phyloP scores from a whole-genome alignment of 2,113 vertebrate genomes.

The Scophthalmus maximus region DNA sequence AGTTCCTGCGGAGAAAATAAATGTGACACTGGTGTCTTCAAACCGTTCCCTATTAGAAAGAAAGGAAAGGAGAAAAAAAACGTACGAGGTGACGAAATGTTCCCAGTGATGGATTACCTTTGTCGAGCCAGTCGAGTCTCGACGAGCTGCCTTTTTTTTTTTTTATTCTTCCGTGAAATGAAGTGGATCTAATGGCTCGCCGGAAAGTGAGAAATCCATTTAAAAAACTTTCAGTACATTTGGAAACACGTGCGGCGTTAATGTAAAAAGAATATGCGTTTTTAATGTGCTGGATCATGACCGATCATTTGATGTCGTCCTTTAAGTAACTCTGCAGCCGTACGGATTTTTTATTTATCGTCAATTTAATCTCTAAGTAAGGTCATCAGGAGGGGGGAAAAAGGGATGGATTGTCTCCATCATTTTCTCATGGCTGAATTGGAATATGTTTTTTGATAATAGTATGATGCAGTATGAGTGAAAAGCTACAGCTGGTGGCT shows the following conservation, averaged over 20 bases:
- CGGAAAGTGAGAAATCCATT: slow-evolving; percentile 45
- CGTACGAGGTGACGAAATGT: neutral
- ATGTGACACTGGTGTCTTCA: neutral
- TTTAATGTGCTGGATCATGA: slow-evolving; percentile 44
- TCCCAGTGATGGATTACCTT: slow-evolving; percentile 43
- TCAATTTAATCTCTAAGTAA: neutral
- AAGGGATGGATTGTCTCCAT: neutral
- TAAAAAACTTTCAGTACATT: slow-evolving; percentile 26
- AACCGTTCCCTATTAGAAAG: too few relatives aligned
- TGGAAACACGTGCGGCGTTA: slow-evolving; percentile 15
- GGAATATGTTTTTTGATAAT: neutral
- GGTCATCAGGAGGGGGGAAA: neutral
- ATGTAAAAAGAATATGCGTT: slow-evolving; percentile 51
- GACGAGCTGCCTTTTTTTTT: neutral
- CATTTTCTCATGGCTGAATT: neutral
- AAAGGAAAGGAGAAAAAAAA: too few relatives aligned
- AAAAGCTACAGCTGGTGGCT: neutral
- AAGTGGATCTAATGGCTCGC: slow-evolving; percentile 50
- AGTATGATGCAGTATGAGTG: too few relatives aligned
- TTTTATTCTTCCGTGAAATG: slow-evolving; percentile 45
- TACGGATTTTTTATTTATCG: slow-evolving; percentile 1
- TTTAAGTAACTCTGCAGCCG: slow-evolving; percentile 34
- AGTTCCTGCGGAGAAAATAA: neutral
- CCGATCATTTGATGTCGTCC: neutral
- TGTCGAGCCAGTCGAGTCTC: neutral